Evolutionary conservation across 2,888 invertebrate species (phyloP).

Genomic region (Polydrusus tereticollis): DNA sequence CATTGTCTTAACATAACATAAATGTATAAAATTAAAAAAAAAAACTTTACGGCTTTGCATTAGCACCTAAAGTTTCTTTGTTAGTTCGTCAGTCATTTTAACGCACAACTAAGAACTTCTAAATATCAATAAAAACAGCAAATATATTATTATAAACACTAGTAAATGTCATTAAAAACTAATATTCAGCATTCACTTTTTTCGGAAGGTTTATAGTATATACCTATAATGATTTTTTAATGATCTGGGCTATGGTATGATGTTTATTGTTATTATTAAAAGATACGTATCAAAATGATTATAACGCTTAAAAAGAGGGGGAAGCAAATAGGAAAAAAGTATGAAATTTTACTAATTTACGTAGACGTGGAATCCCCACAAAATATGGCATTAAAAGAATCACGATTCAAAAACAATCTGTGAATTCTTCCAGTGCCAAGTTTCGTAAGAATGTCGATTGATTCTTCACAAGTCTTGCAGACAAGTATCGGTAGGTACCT

Average conservation of each 20-base stretch:
- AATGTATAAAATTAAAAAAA: no score
- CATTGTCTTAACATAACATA: background rate
- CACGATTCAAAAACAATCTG: conserved; percentile 74
- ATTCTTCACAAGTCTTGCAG: background rate
- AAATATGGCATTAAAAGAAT: conserved; percentile 77
- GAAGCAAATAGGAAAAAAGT: background rate
- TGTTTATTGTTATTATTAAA: background rate
- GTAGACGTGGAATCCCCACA: conserved; percentile 59
- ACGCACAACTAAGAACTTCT: no score
- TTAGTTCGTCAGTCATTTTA: no score
- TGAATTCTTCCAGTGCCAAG: conserved; percentile 81
- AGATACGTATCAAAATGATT: background rate
- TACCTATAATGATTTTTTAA: conserved; percentile 13
- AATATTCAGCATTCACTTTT: background rate
- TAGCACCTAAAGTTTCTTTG: no score
- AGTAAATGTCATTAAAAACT: background rate
- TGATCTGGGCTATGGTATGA: background rate
- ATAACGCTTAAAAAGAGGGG: background rate
- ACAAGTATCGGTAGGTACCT: background rate
- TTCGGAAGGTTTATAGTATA: background rate
- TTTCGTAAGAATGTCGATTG: conserved; percentile 58
- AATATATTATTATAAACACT: no score
- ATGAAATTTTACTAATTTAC: background rate
- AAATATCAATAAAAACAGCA: no score
- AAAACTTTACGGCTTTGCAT: no score